These are phyloP conservation scores for Drosophila hydei DNA, from an alignment of 1,140 invertebrate genomes.

Conservation along the genomic window DNA sequence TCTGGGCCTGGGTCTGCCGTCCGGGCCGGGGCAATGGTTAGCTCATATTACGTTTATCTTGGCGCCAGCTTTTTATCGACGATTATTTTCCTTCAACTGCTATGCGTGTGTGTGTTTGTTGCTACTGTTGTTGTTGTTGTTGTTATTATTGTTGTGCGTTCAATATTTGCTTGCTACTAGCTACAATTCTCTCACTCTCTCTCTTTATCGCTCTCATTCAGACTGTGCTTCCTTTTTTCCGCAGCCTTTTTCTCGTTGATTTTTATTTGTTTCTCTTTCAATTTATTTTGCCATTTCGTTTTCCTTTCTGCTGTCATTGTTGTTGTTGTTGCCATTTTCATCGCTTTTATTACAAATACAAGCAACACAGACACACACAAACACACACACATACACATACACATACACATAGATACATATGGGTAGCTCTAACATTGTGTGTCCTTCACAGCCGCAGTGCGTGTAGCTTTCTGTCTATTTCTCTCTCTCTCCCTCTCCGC, in stretches of 20 bases:
- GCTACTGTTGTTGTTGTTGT: conserved; percentile 40
- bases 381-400: conserved; percentile 9
- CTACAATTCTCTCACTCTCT: conserved; percentile 36
- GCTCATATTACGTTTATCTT: conserved; percentile 82
- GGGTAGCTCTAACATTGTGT: conserved; percentile 74
- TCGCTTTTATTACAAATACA: conserved; percentile 81
- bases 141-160: conserved; percentile 66
- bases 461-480: conserved; percentile 46
- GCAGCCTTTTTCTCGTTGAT: conserved; percentile 80
- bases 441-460: conserved; percentile 73
- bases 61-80: conserved; percentile 81
- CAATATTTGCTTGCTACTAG: conserved; percentile 77
- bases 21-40: conserved; percentile 67
- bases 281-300: conserved; percentile 82
- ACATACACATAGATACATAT: conserved; percentile 55
- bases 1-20: conserved; percentile 18
- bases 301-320: conserved; percentile 81
- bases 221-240: conserved; percentile 50
- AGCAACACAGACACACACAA: conserved; percentile 42
- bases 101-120: conserved; percentile 30
- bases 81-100: conserved; percentile 75
- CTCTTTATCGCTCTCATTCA: conserved; percentile 22
- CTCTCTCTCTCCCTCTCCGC: too few relatives aligned
- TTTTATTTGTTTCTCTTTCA: conserved; percentile 83
- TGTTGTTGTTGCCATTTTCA: conserved; percentile 77